Evolutionary conservation across 2,888 invertebrate species (phyloP).

Genomic region (Diarsia brunnea): DNA sequence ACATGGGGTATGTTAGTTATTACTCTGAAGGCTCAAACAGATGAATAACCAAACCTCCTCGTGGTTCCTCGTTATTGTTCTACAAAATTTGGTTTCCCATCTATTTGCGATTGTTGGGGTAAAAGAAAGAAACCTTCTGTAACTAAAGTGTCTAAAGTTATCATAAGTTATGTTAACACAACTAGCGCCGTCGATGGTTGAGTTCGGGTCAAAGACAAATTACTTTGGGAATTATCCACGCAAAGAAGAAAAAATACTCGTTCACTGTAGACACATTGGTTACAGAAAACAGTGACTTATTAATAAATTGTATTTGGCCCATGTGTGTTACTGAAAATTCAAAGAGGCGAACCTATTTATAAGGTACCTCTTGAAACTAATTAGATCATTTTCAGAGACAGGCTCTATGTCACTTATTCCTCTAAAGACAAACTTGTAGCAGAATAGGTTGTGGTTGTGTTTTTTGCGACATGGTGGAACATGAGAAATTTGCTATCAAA

Average conservation of each 20-base stretch:
- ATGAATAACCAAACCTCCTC: neutral
- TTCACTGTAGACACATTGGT: neutral
- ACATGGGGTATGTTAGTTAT: neutral
- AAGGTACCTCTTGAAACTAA: neutral
- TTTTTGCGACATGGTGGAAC: too few species aligned
- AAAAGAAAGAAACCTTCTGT: constrained; percentile 2
- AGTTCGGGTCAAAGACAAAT: neutral
- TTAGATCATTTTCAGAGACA: neutral
- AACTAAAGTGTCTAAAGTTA: neutral
- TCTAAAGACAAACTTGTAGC: neutral
- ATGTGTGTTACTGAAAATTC: constrained; percentile 2
- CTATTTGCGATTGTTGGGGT: neutral
- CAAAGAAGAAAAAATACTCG: neutral
- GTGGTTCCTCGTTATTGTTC: neutral
- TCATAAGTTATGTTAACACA: neutral
- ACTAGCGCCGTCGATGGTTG: neutral
- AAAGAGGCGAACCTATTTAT: neutral
- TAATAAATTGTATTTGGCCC: neutral
- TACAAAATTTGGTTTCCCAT: neutral
- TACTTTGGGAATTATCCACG: neutral
- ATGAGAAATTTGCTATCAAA: too few species aligned
- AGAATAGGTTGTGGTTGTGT: too few species aligned
- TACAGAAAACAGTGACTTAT: constrained; percentile 6
- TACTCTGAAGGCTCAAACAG: neutral
- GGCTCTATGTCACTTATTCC: constrained; percentile 7